phyloP scores from a whole-genome alignment of 1,140 invertebrate genomes.

The Halictus rubicundus region DNA sequence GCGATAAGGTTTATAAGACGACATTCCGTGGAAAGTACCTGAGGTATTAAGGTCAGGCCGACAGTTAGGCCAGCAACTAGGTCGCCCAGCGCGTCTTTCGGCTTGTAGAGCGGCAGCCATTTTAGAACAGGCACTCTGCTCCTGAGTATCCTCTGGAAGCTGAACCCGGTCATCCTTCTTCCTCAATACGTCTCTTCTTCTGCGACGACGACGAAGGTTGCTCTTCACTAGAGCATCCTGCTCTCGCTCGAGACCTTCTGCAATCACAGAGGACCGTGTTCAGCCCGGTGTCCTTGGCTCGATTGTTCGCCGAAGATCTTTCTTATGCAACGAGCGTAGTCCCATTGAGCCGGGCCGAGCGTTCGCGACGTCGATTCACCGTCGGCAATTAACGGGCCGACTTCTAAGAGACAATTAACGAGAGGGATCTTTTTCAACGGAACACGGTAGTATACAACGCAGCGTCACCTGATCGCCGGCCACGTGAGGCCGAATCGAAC shows the following conservation, averaged over 20 bases:
- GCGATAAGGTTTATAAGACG: neutral
- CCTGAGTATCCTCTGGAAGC: conserved; percentile 39
- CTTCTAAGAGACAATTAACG: neutral
- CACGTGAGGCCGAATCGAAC: conserved; percentile 8
- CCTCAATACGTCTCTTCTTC: no score
- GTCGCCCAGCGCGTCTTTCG: conserved; percentile 76
- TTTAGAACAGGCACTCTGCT: conserved; percentile 76
- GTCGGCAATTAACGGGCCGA: conserved; percentile 9
- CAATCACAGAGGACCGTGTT: neutral
- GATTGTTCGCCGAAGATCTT: neutral
- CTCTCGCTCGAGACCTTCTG: neutral
- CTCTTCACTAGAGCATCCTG: neutral
- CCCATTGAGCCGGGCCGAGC: neutral
- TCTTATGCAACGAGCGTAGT: conserved; percentile 2
- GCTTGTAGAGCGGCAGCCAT: conserved; percentile 80
- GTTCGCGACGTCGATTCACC: neutral
- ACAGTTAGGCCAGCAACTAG: conserved; percentile 83
- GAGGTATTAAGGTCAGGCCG: conserved; percentile 82
- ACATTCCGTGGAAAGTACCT: conserved; percentile 66
- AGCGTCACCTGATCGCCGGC: conserved; percentile 3
- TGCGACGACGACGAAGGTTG: neutral
- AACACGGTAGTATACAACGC: no score
- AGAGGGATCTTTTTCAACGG: neutral
- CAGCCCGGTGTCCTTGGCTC: neutral
- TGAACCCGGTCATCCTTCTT: conserved; percentile 47